Base-by-base conservation (phyloP, 2,888 invertebrate species). In the Amphimallon solstitiale region DNA sequence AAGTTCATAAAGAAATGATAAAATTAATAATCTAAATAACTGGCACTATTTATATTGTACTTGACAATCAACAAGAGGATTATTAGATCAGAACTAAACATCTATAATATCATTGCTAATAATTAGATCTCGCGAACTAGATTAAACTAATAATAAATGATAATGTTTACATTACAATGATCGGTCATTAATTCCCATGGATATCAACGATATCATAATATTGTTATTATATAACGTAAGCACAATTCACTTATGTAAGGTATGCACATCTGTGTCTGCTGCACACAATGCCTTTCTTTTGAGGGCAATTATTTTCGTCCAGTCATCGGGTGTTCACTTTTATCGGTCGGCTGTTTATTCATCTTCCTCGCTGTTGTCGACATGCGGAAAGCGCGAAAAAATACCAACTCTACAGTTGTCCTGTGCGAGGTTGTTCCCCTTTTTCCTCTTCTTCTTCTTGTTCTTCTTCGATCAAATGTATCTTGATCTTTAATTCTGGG, bases 401-500 rank as follows among this genome's bases (percentile, higher is more conserved):
- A 40, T 21, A 19, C n/a, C 12, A n/a, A 38, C 54, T 19, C 21
- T n/a, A n/a, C n/a, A n/a, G n/a, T 35, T 37, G 37, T 17, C 12
- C 52, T 35, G 6, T 37, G n/a, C 38, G 19, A 7, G 38, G 19
- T 29, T 29, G 14, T 5, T 54, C 54, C 17, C 49, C 12, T 14
- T 15, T 9, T n/a, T n/a, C n/a, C 29, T 29, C 29, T 9, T 5
- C 9, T 29, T 29, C 29, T 29, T 29, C 29, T 29, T 29, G 29
- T 29, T 29, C 29, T 38, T 38, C 54, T 54, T 17, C 15, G 54
- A 38, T 51, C 49, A 29, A 34, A 51, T 51, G 49, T 51, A 51
- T 51, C 49, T 51, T 34, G 49, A 51, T 51, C 19, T 54, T 40
- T 54, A 38, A 38, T 54, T 54, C 54, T 54, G 38, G 40, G 54